phyloP scores from a whole-genome alignment of 2,888 invertebrate genomes.

The Ptychoptera contaminata region DNA sequence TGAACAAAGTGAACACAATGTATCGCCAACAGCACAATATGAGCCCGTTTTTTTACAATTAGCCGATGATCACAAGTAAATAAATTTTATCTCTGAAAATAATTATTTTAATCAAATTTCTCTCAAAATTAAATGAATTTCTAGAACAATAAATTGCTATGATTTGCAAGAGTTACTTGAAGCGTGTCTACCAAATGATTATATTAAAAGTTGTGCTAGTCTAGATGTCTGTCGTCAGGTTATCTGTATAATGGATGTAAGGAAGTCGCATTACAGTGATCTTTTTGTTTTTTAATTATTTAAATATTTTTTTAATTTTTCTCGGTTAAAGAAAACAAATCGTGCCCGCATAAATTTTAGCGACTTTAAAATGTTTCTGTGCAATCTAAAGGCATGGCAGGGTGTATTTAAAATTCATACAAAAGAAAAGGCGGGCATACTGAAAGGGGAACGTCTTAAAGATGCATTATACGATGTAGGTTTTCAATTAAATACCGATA shows the following conservation, averaged over 20 bases:
- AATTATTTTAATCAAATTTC: neutral
- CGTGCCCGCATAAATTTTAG: slow-evolving; percentile 66
- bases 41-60: slow-evolving; percentile 79
- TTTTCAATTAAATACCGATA: slow-evolving; percentile 71
- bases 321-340: slow-evolving; percentile 44
- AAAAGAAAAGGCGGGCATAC: slow-evolving; percentile 77
- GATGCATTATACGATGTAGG: slow-evolving; percentile 79
- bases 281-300: neutral
- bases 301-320: slow-evolving; percentile 4
- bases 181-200: slow-evolving; percentile 83
- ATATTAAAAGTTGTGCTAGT: slow-evolving; percentile 85
- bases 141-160: slow-evolving; percentile 71
- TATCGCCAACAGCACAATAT: slow-evolving; percentile 49
- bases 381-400: slow-evolving; percentile 82
- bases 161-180: slow-evolving; percentile 81
- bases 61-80: slow-evolving; percentile 64
- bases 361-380: slow-evolving; percentile 84
- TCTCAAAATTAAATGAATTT: slow-evolving; percentile 5
- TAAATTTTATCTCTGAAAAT: neutral
- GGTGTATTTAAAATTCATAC: slow-evolving; percentile 79
- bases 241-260: slow-evolving; percentile 76
- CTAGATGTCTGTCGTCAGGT: slow-evolving; percentile 85
- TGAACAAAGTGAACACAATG: slow-evolving; percentile 21
- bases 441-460: slow-evolving; percentile 68
- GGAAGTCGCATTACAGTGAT: slow-evolving; percentile 36